These are phyloP conservation scores for Pandemis heparana DNA, from an alignment of 2,888 invertebrate species.

Conservation along the genomic window DNA sequence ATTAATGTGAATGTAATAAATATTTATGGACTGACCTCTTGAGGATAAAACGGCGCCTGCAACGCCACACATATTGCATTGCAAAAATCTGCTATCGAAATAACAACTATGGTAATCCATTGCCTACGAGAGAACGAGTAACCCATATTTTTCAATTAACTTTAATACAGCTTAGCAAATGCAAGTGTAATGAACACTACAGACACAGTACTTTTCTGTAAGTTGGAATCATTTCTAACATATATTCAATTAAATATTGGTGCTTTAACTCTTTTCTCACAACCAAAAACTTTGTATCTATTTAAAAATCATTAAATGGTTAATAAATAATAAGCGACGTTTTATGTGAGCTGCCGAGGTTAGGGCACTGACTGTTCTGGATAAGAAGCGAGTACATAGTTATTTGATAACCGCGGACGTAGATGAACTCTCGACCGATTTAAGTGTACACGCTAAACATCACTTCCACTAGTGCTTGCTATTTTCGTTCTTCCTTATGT, in stretches of 20 bases:
- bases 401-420: constrained; percentile 31
- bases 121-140: constrained; percentile 89
- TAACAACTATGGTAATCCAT: constrained; percentile 91
- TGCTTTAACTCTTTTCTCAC: background rate
- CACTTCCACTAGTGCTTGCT: constrained; percentile 41
- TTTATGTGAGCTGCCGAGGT: constrained; percentile 49
- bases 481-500: constrained; percentile 3
- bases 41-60: constrained; percentile 94
- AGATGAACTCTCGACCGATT: constrained; percentile 54
- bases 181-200: background rate
- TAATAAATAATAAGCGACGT: constrained; percentile 22
- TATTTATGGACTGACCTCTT: constrained; percentile 87
- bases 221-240: background rate
- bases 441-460: constrained; percentile 46
- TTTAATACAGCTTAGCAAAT: background rate
- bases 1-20: background rate
- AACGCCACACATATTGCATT: constrained; percentile 94
- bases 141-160: constrained; percentile 75
- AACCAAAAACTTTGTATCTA: background rate
- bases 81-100: constrained; percentile 93
- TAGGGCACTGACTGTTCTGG: constrained; percentile 65
- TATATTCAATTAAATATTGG: background rate
- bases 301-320: background rate
- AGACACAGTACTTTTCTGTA: background rate
- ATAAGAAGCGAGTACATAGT: constrained; percentile 53